phyloP scores from a whole-genome alignment of 2,113 vertebrate genomes.

The Zosterops borbonicus region DNA sequence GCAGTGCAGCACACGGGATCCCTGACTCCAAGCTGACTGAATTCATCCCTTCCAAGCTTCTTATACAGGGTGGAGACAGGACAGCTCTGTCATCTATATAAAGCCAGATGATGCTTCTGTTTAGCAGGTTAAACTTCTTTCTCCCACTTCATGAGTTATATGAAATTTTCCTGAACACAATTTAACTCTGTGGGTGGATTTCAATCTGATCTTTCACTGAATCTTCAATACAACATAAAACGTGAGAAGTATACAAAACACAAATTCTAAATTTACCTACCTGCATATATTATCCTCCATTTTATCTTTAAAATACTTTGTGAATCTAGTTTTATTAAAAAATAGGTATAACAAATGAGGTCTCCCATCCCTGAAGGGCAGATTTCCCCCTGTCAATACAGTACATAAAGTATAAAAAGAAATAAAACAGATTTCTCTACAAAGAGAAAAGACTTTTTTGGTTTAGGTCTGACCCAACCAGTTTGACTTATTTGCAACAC shows the following conservation, averaged over 20 bases:
- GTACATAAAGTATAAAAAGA: background rate
- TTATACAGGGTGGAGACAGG: background rate
- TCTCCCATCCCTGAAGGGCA: background rate
- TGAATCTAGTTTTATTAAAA: background rate
- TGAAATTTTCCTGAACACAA: background rate
- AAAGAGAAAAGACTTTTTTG: background rate
- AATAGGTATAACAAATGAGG: background rate
- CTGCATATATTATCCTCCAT: background rate
- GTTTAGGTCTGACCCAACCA: background rate
- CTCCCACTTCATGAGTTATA: background rate
- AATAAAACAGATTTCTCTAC: background rate
- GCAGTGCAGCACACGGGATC: background rate
- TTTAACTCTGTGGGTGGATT: background rate
- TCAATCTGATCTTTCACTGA: background rate
- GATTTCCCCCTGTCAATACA: background rate
- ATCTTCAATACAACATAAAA: background rate
- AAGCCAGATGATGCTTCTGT: background rate
- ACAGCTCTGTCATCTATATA: background rate
- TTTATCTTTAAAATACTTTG: background rate
- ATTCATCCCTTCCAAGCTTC: background rate
- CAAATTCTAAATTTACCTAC: background rate
- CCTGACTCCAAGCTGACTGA: background rate
- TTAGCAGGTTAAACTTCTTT: conserved; percentile 3
- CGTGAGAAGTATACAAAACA: background rate
- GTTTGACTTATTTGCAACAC: background rate